Conservation (phyloP, 1,140 invertebrate genomes). For the Drosophila rufa region DNA sequence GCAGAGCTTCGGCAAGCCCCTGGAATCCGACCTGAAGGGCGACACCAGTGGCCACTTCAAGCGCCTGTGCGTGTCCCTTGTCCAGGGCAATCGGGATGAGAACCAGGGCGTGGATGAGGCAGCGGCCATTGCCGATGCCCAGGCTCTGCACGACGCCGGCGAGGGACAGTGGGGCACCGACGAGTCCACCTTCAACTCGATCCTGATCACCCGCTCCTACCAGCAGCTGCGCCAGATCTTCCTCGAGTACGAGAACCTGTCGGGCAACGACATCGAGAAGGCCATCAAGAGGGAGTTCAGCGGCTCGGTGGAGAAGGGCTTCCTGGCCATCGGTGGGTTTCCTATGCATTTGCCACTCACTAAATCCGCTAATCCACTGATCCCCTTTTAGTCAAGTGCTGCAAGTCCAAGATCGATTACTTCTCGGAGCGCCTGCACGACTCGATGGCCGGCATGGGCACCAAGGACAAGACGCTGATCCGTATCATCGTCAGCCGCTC, state of each 20-base stretch:
- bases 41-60: conserved; percentile 97
- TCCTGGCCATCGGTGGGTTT: conserved; percentile 92
- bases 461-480: conserved; percentile 95
- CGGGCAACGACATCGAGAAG: conserved; percentile 93
- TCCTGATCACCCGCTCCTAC: conserved; percentile 91
- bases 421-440: conserved; percentile 96
- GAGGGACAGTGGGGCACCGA: conserved; percentile 95
- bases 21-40: conserved; percentile 95
- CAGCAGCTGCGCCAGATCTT: conserved; percentile 94
- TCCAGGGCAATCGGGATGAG: conserved; percentile 93
- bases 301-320: conserved; percentile 93
- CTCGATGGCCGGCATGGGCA: conserved; percentile 95
- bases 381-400: conserved; percentile 90
- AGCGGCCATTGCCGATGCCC: conserved; percentile 89
- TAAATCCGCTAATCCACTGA: neutral
- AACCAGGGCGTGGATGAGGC: conserved; percentile 90
- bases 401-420: conserved; percentile 95
- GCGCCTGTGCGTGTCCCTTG: conserved; percentile 93
- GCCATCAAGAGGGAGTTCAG: conserved; percentile 95
- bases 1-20: conserved; percentile 93
- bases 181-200: conserved; percentile 94
- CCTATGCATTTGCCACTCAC: neutral
- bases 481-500: conserved; percentile 95
- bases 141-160: conserved; percentile 90
- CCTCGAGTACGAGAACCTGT: conserved; percentile 90